Conservation (phyloP, 2,113 vertebrate species). For the Actinemys pallida region DNA sequence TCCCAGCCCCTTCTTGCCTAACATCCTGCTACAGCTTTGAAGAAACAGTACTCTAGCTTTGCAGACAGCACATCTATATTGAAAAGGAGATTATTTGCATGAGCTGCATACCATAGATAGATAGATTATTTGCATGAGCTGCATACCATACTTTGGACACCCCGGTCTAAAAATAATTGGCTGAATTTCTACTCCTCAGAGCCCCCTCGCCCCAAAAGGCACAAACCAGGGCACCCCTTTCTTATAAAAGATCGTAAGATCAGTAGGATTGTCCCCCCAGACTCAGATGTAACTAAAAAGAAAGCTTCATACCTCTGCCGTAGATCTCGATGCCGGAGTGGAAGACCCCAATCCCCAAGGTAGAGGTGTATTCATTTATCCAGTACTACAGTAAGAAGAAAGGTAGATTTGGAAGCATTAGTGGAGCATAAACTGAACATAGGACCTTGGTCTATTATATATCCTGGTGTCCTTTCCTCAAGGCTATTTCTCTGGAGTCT, state of each 20-base stretch:
- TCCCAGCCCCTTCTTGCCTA: neutral
- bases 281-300: slow-evolving; percentile 11
- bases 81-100: neutral
- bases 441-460: neutral
- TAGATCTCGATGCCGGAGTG: slow-evolving; percentile 96
- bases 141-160: neutral
- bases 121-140: rapidly evolving
- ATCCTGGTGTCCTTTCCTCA: neutral
- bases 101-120: neutral
- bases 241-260: neutral
- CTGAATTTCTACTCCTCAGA: neutral
- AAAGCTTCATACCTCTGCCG: slow-evolving; percentile 87
- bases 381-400: slow-evolving; percentile 86
- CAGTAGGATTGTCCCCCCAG: neutral
- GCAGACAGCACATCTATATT: neutral
- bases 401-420: slow-evolving; percentile 59
- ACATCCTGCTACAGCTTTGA: neutral
- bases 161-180: neutral
- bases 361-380: slow-evolving; percentile 97
- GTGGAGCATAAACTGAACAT: slow-evolving; percentile 16
- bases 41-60: neutral
- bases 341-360: slow-evolving; percentile 95
- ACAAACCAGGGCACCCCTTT: neutral
- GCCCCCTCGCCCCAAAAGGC: neutral
- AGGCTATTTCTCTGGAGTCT: neutral